Conservation (phyloP, 2,888 invertebrate genomes). For the Agrotis segetum region DNA sequence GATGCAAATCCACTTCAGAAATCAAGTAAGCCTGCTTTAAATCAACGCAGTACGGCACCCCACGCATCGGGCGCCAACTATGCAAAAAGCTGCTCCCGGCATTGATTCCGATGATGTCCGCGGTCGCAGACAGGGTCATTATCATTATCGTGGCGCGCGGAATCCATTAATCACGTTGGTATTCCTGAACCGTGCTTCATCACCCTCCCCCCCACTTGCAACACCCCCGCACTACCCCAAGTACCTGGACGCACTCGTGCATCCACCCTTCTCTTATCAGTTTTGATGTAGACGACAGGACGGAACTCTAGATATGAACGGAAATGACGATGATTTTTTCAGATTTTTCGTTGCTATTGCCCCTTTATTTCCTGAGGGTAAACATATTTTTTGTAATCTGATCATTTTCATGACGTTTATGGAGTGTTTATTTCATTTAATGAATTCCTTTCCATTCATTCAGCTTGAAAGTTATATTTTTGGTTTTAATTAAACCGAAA, state of each 20-base stretch:
- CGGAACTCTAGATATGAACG: conserved; percentile 72
- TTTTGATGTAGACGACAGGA: conserved; percentile 83
- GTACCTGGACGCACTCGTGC: conserved; percentile 89
- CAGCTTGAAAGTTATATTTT: not conserved
- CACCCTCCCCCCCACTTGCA: conserved; percentile 67
- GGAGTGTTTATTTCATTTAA: conserved; percentile 41
- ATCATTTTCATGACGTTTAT: conserved; percentile 33
- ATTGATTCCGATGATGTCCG: conserved; percentile 86
- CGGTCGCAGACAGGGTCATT: conserved; percentile 84
- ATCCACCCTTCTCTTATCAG: conserved; percentile 90
- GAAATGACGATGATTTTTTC: conserved; percentile 79
- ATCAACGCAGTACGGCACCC: conserved; percentile 64
- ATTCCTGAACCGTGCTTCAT: conserved; percentile 81
- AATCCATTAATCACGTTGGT: conserved; percentile 90
- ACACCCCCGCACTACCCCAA: conserved; percentile 72
- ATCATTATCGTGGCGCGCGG: conserved; percentile 86
- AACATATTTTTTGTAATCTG: conserved; percentile 25
- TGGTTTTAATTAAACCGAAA: not conserved
- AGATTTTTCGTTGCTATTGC: conserved; percentile 41
- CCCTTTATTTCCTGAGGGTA: conserved; percentile 48
- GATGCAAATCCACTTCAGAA: conserved; percentile 57
- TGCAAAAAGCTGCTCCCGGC: conserved; percentile 81
- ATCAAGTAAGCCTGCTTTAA: conserved; percentile 60
- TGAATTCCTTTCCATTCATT: conserved; percentile 3
- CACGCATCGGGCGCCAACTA: conserved; percentile 68